Base-by-base conservation (phyloP, 1,140 invertebrate genomes). In the Caenorhabditis brenneri region DNA sequence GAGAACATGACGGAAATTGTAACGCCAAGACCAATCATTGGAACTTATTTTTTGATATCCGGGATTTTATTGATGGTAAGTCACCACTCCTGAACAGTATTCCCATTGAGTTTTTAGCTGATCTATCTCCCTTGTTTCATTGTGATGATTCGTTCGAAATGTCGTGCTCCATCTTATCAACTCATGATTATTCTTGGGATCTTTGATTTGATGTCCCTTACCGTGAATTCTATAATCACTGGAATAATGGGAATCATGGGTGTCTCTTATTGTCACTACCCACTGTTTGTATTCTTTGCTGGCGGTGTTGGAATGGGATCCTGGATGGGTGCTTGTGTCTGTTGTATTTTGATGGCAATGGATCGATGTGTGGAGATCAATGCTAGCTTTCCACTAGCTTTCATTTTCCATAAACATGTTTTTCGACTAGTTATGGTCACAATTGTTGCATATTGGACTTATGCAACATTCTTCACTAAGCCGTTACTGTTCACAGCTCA, bases 61-160 rank as follows among this genome's bases (percentile, higher is more conserved):
- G 53, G 53, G 0, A 29, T 29, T n/a, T 2, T 29, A 2, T n/a
- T 55, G 6, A 55, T 27, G 0, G 53, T 55, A 15, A 27, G 53
- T 55, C 0, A 51, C 10, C 48, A 15, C 16, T n/a, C 7, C 6
- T 15, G n/a, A 51, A 51, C 12, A 15, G 22, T n/a, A n/a, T 7
- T 51, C 5, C 10, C 0, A 51, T n/a, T 4, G 1, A 12, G n/a
- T 46, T 69, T 83, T 19, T 48, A 95, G 27, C 98, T 99, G 87
- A 94, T 96, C 95, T 98, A 93, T 36, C 6, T 60, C 48, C 15
- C 33, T 22, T 83, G 83, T 22, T 42, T 84, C 46, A 12, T 48
- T 12, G 60, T 29, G 1, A 69, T 83, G 24, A 5, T 69, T 0
- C n/a, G 15, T 7, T n/a, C 19, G 4, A 53, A 69, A 29, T 42